phyloP scores from a whole-genome alignment of 30 jellyfish, hydroid and myxozoan genomes.

The Clytia hemisphaerica region DNA sequence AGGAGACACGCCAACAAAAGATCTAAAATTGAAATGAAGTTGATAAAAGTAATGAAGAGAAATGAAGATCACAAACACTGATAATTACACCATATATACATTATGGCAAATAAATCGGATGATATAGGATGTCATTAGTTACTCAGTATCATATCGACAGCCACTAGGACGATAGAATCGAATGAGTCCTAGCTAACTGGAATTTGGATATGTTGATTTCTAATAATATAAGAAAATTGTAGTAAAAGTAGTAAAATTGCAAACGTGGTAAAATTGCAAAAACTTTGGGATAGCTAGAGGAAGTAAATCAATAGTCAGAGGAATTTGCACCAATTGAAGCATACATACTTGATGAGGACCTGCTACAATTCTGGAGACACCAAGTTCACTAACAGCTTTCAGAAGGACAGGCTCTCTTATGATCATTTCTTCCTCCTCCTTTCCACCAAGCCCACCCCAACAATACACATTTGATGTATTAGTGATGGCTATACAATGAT shows the following conservation, averaged over 20 bases:
- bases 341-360: constrained; percentile 78
- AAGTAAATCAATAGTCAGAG: not conserved
- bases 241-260: too few species aligned
- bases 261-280: not conserved
- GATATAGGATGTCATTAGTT: too few species aligned
- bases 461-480: constrained; percentile 26
- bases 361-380: constrained; percentile 36
- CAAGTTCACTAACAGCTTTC: constrained; percentile 21
- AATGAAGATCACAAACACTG: too few species aligned
- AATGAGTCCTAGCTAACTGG: too few species aligned
- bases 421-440: constrained; percentile 32
- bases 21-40: constrained; percentile 28
- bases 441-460: constrained; percentile 49
- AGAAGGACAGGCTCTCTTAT: constrained; percentile 33
- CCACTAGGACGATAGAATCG: too few species aligned
- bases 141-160: too few species aligned
- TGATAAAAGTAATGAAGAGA: too few species aligned
- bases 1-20: constrained; percentile 80
- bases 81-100: too few species aligned
- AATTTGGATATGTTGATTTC: too few species aligned
- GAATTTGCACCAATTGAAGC: not conserved
- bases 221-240: too few species aligned
- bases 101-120: too few species aligned
- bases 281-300: not conserved
- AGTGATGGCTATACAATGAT: constrained; percentile 32